Base-by-base conservation (phyloP, 2,888 invertebrate genomes). In the Sinhomidia bicolor region DNA sequence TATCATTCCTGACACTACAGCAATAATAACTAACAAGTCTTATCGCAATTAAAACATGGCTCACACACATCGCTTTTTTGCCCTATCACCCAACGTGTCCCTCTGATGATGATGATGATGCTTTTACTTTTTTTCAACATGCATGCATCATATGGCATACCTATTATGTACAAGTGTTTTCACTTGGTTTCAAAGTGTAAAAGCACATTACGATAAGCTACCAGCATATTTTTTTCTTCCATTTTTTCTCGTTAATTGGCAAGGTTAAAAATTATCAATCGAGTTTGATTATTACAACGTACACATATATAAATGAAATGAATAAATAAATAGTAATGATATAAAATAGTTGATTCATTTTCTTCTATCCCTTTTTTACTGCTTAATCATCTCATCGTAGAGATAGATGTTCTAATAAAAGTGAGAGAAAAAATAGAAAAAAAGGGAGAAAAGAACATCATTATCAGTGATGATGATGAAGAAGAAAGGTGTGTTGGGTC, bases 1-100 rank as follows among this genome's bases (percentile, higher is more conserved):
- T 65, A 60, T 76, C 62, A 23, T 65, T 85, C 47, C 41, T 78
- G 78, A 85, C 85, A 85, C 85, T 62, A 32, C 36, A 44, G 23
- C 44, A 78, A 85, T 51, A 78, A 78, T 85, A 76, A 85, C 76
- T 76, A 85, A 78, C 78, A 62, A 78, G 62, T 78, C 78, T 85
- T 78, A 85, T 85, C 85, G 12, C 54, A n/a, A n/a, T n/a, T 29
- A 4, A 23, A 60, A 76, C 78, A 78, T 6, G 44, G 65, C 57
- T 62, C 78, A 78, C 85, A 85, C 85, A 85, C 85, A 85, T 44
- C 60, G 82, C 68, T n/a, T n/a, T n/a, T n/a, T 17, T 44, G 6
- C n/a, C 7, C 51, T 17, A 51, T 51, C 17, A n/a, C 51, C 12
- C 44, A 12, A 9, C 51, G 51, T 51, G 17, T n/a, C 51, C 5